phyloP scores from a whole-genome alignment of 2,113 vertebrate species.

The Dermatemys mawii region DNA sequence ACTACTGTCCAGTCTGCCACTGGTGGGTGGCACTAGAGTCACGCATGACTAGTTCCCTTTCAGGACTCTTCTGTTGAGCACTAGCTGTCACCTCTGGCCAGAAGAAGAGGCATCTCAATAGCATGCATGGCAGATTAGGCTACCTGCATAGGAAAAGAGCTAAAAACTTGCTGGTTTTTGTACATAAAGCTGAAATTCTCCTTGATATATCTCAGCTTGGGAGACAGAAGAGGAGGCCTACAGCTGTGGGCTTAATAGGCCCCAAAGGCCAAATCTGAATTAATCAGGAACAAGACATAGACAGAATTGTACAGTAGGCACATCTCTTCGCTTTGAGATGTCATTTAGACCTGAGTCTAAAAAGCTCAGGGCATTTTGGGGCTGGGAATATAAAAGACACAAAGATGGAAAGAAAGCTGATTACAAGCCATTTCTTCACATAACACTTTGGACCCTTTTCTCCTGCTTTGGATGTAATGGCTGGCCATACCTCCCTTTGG shows the following conservation, averaged over 20 bases:
- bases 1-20: background rate
- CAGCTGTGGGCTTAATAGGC: background rate
- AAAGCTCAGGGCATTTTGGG: background rate
- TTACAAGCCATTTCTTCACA: background rate
- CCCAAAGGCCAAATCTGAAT: background rate
- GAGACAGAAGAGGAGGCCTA: background rate
- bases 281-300: background rate
- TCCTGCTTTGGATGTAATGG: background rate
- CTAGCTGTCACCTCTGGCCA: accelerated
- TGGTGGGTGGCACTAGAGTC: background rate
- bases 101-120: background rate
- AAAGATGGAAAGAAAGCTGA: background rate
- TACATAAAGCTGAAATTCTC: background rate
- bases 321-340: background rate
- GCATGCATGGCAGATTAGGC: background rate
- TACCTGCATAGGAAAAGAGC: background rate
- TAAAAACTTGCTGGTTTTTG: background rate
- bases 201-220: background rate
- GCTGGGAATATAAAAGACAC: background rate
- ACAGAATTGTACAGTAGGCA: background rate
- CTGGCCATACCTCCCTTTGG: background rate
- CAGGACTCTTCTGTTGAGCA: accelerated
- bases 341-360: background rate
- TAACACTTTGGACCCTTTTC: background rate
- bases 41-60: background rate